Evolutionary conservation across 2,888 invertebrate genomes (phyloP).

Genomic region (Polymixis flavicincta): DNA sequence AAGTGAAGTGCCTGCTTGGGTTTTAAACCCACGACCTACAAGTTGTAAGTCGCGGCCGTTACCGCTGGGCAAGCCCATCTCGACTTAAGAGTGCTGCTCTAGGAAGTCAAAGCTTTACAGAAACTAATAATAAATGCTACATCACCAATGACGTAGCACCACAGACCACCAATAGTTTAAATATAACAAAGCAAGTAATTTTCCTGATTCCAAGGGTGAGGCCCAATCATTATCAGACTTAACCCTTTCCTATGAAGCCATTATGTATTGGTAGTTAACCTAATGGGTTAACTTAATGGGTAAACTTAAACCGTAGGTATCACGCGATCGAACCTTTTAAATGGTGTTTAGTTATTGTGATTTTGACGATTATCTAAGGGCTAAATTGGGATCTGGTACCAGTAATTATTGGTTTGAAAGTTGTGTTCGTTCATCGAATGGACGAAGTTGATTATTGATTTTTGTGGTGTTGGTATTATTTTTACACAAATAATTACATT

Average conservation of each 20-base stretch:
- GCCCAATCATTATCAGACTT: slow-evolving; percentile 80
- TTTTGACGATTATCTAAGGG: slow-evolving; percentile 56
- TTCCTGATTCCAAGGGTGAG: slow-evolving; percentile 73
- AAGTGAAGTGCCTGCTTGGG: no score
- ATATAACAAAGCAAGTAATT: slow-evolving; percentile 71
- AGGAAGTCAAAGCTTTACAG: no score
- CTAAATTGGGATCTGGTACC: slow-evolving; percentile 34
- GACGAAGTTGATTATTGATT: background rate
- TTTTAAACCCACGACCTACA: no score
- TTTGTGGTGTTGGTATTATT: background rate
- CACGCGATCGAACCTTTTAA: slow-evolving; percentile 81
- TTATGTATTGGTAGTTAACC: slow-evolving; percentile 78
- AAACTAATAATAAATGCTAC: background rate
- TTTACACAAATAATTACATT: background rate
- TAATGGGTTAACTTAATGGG: slow-evolving; percentile 82
- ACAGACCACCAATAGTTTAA: slow-evolving; percentile 30
- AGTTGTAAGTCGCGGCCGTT: no score
- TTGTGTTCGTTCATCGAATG: background rate
- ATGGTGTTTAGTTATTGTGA: slow-evolving; percentile 62
- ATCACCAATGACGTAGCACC: slow-evolving; percentile 17
- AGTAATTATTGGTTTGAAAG: slow-evolving; percentile 24
- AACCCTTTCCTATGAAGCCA: slow-evolving; percentile 86
- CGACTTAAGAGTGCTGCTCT: no score
- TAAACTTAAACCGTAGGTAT: slow-evolving; percentile 75
- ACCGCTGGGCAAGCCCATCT: no score